Conservation (phyloP, 2,888 invertebrate genomes). For the Morpho achilles region DNA sequence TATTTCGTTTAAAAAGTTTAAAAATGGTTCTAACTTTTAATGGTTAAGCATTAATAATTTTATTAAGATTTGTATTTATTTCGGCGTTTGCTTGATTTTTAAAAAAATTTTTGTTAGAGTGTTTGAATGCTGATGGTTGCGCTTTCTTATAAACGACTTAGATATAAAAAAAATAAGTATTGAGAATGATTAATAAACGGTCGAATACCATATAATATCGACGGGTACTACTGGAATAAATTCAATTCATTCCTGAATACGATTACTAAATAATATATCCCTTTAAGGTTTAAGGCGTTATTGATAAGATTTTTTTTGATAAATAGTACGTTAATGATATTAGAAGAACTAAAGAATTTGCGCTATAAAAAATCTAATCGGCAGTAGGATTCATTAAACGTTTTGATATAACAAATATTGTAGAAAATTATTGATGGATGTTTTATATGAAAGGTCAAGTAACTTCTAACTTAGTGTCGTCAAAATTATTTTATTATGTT, state of each 20-base stretch:
- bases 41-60: no score
- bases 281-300: constrained; percentile 13
- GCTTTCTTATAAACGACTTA: no score
- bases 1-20: no score
- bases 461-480: constrained; percentile 31
- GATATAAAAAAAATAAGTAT: not conserved
- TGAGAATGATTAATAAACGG: constrained; percentile 1
- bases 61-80: no score
- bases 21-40: no score
- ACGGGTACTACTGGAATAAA: constrained; percentile 14
- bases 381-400: not conserved
- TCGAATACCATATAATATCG: not conserved
- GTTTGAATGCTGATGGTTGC: not conserved
- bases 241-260: constrained; percentile 13
- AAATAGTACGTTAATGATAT: no score
- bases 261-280: constrained; percentile 5
- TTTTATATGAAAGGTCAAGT: constrained; percentile 9
- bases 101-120: no score
- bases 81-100: no score
- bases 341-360: not conserved
- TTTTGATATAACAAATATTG: constrained; percentile 6
- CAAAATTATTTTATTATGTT: constrained; percentile 57
- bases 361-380: constrained; percentile 1
- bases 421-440: constrained; percentile 1
- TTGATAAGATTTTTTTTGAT: constrained; percentile 7